Evolutionary conservation across 2,113 vertebrate species (phyloP), one percentile per base, ranked within the genome.

Genomic region (Percina caprodes): DNA sequence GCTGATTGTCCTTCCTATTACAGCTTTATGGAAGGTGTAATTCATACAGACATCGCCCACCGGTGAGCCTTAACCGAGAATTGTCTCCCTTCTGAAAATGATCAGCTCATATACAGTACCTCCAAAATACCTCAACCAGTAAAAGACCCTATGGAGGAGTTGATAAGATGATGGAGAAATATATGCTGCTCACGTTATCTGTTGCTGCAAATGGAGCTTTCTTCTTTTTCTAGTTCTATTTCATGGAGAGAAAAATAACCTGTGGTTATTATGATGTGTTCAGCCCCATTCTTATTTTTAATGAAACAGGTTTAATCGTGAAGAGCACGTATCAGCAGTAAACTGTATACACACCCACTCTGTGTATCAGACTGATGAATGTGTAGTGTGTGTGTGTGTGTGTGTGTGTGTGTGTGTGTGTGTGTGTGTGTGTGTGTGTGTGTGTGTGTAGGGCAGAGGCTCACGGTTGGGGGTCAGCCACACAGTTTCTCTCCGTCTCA

Each of bases 1-100:
- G 82, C 91, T 92, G 92, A 95, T 94, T 91, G 91, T 91, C 89
- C 91, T 88, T 91, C 89, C 92, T 94, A 93, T 95, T 95, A 94
- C 91, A 90, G 86, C 85, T 94, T 94, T 93, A 95, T 94, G 88
- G 89, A 78, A 82, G 86, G 85, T 88, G 90, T 94, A 93, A 94
- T 90, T 94, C 93, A 94, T 75, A 84, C 74, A 86, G 88, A 89
- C 79, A 80, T 77, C 59, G 75, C 69, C 84, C 77, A 76, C 78
- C 86, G 63, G 75, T 79, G 75, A 83, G 91, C 88, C 76, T 86
- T 62, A 70, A 72, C 80, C 48, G 35, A 76, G 66, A 76, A 86
- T 75, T 59, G 65, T 85, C 80, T 80, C 45, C 46, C 68, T 51
- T 70, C 69, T 60, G 55, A 85, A 86, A 85, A 86, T 83, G 13